Percentiles rank a stretch among this genome's conserved stretches.
These are phyloP conservation scores for Heliconius congener DNA, from an alignment of 1,140 invertebrate genomes.

Conservation along the genomic window DNA sequence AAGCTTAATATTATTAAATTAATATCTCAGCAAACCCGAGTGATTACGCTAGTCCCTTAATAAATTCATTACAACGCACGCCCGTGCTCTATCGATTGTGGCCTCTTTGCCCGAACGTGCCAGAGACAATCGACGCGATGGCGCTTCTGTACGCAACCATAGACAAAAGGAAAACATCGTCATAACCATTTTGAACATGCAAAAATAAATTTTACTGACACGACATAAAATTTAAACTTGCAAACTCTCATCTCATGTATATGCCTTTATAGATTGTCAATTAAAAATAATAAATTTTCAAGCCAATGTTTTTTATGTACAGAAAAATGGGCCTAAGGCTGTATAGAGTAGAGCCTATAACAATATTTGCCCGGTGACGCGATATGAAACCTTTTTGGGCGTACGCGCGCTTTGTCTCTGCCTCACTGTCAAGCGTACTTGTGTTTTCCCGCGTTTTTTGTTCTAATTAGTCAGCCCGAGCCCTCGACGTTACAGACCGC, in stretches of 20 bases:
- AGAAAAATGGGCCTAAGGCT: slow-evolving; percentile 48
- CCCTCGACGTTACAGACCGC: slow-evolving; percentile 68
- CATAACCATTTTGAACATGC: slow-evolving; percentile 23
- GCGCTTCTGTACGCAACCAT: slow-evolving; percentile 75
- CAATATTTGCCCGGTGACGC: slow-evolving; percentile 7
- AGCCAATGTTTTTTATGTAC: slow-evolving; percentile 51
- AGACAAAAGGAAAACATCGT: slow-evolving; percentile 43
- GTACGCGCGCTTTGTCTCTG: slow-evolving; percentile 75
- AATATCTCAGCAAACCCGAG: slow-evolving; percentile 42
- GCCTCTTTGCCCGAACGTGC: slow-evolving; percentile 77
- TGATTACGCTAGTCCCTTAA: slow-evolving; percentile 64
- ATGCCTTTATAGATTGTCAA: slow-evolving; percentile 43
- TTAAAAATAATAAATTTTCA: slow-evolving; percentile 68
- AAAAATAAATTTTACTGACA: slow-evolving; percentile 37
- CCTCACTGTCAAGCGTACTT: slow-evolving; percentile 79
- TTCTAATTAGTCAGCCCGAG: slow-evolving; percentile 78
- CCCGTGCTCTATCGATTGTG: slow-evolving; percentile 80
- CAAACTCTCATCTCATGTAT: slow-evolving; percentile 19
- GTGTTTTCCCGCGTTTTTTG: slow-evolving; percentile 81
- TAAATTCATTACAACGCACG: slow-evolving; percentile 80
- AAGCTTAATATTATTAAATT: background rate
- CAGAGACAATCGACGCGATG: slow-evolving; percentile 77
- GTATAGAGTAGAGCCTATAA: slow-evolving; percentile 28
- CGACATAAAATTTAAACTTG: slow-evolving; percentile 32
- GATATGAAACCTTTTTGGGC: slow-evolving; percentile 57